Percentiles rank a stretch among this genome's conserved stretches.
Evolutionary conservation across 2,113 vertebrate species (phyloP).

Genomic region (Aramus guarauna): DNA sequence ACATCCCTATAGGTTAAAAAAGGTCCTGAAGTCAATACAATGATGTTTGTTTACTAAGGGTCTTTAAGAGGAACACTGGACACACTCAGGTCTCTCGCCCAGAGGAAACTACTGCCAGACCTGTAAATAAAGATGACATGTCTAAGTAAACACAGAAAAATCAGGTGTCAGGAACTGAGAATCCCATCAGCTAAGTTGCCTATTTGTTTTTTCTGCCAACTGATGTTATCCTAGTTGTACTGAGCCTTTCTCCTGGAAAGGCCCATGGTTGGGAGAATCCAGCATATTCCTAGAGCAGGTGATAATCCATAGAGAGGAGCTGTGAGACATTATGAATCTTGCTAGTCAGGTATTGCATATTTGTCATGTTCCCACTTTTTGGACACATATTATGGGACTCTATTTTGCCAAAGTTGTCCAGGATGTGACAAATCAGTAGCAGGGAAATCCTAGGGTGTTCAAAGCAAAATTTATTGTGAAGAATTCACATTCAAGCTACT

Average conservation of each 20-base stretch:
- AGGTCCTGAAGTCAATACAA: not conserved
- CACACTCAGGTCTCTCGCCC: not conserved
- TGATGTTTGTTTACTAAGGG: not conserved
- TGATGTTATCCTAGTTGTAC: not conserved
- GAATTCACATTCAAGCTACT: not conserved
- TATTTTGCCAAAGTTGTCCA: not conserved
- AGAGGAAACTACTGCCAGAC: not conserved
- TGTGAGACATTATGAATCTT: not conserved
- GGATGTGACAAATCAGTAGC: not conserved
- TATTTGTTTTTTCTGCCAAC: not conserved
- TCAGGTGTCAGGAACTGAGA: not conserved
- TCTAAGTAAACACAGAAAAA: not conserved
- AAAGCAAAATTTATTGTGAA: slow-evolving; percentile 24
- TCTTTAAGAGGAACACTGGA: not conserved
- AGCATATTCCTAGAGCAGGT: not conserved
- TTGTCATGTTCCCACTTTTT: not conserved
- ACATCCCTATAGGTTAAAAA: not conserved
- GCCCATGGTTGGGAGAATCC: not conserved
- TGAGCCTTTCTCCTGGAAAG: not conserved
- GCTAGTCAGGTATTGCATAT: not conserved
- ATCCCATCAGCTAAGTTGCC: not conserved
- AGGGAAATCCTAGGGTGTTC: not conserved
- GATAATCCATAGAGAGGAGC: not conserved
- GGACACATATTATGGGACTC: not conserved
- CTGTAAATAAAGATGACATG: not conserved